Percentiles rank a stretch among this genome's conserved stretches.
phyloP scores from a whole-genome alignment of 2,113 vertebrate genomes.

The Irena cyanogastra region DNA sequence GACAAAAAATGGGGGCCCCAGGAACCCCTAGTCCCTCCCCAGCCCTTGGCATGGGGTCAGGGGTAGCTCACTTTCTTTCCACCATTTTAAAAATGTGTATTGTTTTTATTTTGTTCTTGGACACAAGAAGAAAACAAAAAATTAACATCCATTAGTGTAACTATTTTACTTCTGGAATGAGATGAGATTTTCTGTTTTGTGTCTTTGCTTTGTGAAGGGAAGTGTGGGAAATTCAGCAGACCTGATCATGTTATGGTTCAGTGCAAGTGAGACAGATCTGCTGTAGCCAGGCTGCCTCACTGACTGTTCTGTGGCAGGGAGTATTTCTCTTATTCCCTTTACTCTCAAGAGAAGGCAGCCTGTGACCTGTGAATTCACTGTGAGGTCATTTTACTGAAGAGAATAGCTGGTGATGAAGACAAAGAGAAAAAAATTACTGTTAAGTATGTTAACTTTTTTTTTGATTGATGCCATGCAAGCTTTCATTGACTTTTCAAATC shows the following conservation, averaged over 20 bases:
- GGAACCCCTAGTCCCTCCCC: fast-evolving
- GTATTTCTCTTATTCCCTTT: not conserved
- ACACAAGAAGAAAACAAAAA: not conserved
- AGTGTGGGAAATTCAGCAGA: not conserved
- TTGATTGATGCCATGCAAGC: fast-evolving
- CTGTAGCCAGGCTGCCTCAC: not conserved
- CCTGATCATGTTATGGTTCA: fast-evolving
- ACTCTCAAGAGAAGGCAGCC: not conserved
- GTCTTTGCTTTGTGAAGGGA: not conserved
- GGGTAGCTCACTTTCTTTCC: not conserved
- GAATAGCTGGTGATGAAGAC: not conserved
- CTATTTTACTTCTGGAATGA: not conserved
- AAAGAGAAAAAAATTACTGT: not conserved
- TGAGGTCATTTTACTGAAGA: not conserved
- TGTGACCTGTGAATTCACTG: not conserved
- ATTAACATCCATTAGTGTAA: not conserved
- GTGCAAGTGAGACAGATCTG: too few species aligned
- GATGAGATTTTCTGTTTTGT: not conserved
- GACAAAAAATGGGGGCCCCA: fast-evolving
- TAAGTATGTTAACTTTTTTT: not conserved
- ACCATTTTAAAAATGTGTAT: fast-evolving
- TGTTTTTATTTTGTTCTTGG: not conserved
- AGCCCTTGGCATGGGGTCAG: too few species aligned
- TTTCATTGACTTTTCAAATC: not conserved
- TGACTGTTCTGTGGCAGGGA: not conserved